phyloP scores from a whole-genome alignment of 2,113 vertebrate genomes.

The rabbit (Oryctolagus cuniculus) region mOryCun1.1 NC_091436.1:161788001-161788500 shows the following conservation, averaged over 20 bases:
- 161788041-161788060: not conserved
- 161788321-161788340: not conserved
- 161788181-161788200: not conserved
- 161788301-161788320: not conserved
- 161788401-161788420: not conserved
- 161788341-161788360: not conserved
- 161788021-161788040: not conserved
- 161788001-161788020: not conserved
- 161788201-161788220: not conserved
- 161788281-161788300: not conserved
- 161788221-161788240: not conserved
- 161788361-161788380: not conserved
- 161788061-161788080: not conserved
- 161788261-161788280: not conserved
- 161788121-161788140: not conserved
- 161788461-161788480: not conserved
- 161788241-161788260: not conserved
- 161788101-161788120: not conserved
- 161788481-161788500: not conserved
- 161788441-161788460: slow-evolving; percentile 11
- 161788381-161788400: not conserved
- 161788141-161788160: not conserved
- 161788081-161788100: not conserved
- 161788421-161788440: not conserved
- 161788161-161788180: not conserved